Percentiles rank a stretch among this genome's conserved stretches.
Conservation (phyloP, 2,888 invertebrate species). For the Diloba caeruleocephala region DNA sequence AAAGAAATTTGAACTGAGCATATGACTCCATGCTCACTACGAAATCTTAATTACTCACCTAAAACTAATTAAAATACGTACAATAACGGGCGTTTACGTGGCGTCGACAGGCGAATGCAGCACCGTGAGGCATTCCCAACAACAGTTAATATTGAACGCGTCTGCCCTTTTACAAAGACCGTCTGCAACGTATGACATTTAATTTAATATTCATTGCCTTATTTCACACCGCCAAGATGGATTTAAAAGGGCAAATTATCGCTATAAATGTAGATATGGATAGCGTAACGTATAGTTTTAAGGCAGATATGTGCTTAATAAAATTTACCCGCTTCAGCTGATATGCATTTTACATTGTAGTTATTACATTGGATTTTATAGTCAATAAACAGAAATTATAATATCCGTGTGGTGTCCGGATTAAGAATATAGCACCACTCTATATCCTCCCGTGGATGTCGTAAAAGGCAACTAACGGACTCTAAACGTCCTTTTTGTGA, state of each 20-base stretch:
- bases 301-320: conserved; percentile 26
- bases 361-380: conserved; percentile 14
- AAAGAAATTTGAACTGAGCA: conserved; percentile 19
- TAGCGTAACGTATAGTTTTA: conserved; percentile 17
- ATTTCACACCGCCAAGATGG: conserved; percentile 56
- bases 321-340: conserved; percentile 19
- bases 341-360: conserved; percentile 44
- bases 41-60: conserved; percentile 26
- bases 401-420: no score
- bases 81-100: conserved; percentile 35
- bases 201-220: conserved; percentile 66
- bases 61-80: conserved; percentile 44
- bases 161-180: conserved; percentile 69
- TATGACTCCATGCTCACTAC: conserved; percentile 6
- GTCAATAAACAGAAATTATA: conserved; percentile 17
- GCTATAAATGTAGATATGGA: conserved; percentile 32
- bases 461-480: no score
- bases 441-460: no score
- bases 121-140: conserved; percentile 49
- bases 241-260: conserved; percentile 64
- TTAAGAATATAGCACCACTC: no score
- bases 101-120: conserved; percentile 45
- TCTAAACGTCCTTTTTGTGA: no score
- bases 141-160: conserved; percentile 52
- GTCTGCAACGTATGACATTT: conserved; percentile 69